Conservation (phyloP, 2,888 invertebrate species). For the Poecilobothrus nobilitatus region DNA sequence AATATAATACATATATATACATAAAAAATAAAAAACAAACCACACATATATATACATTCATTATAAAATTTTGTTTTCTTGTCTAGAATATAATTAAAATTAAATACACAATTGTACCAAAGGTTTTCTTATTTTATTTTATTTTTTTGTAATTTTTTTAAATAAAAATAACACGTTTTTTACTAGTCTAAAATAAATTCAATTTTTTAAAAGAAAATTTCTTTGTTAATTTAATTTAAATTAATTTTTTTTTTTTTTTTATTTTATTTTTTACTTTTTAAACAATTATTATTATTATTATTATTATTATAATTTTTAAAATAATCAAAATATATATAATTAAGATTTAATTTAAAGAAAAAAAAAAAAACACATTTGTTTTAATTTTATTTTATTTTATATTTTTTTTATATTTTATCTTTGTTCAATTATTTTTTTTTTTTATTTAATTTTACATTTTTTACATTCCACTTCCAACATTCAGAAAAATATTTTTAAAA, state of each 20-base stretch:
- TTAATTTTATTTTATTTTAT: not conserved
- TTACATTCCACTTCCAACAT: too few species aligned
- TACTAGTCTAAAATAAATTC: not conserved
- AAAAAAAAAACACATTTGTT: not conserved
- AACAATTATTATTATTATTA: not conserved
- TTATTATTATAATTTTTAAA: not conserved
- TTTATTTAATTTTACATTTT: too few species aligned
- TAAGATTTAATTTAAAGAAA: not conserved
- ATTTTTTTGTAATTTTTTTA: not conserved
- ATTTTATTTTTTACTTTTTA: not conserved
- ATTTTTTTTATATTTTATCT: too few species aligned
- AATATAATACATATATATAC: not conserved
- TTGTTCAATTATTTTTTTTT: too few species aligned
- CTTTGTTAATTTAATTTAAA: slow-evolving; percentile 2
- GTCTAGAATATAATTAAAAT: not conserved
- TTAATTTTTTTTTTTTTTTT: too few species aligned
- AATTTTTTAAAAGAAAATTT: not conserved
- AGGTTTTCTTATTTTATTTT: not conserved
- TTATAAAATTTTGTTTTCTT: slow-evolving; percentile 16
- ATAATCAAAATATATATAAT: not conserved
- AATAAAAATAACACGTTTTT: slow-evolving; percentile 3
- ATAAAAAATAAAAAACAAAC: too few species aligned
- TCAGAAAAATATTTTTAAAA: too few species aligned
- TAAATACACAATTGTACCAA: slow-evolving; percentile 1
- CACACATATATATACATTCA: slow-evolving; percentile 29